phyloP scores from a whole-genome alignment of 2,113 vertebrate species.

The Sula dactylatra region DNA sequence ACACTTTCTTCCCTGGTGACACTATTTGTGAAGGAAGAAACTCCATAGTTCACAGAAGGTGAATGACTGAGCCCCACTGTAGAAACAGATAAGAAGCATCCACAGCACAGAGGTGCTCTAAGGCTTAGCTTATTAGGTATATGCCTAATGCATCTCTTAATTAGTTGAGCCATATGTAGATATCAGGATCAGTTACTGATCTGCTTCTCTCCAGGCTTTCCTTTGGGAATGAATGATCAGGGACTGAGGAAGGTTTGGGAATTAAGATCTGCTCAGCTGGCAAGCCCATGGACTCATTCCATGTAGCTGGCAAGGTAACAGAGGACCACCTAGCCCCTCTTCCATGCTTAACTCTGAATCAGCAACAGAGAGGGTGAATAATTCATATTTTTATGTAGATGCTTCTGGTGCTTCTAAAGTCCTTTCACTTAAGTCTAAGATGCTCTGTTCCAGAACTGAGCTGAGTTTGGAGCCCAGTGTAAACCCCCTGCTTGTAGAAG shows the following conservation, averaged over 20 bases:
- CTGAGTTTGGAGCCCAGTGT: neutral
- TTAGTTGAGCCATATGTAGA: neutral
- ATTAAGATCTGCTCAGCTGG: neutral
- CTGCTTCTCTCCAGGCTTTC: neutral
- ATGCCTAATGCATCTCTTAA: neutral
- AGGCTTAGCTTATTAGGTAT: neutral
- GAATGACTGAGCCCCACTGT: neutral
- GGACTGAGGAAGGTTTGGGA: neutral
- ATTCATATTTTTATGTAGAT: neutral
- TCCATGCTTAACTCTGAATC: neutral
- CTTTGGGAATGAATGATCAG: neutral
- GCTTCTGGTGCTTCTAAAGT: neutral
- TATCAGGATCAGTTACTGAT: neutral
- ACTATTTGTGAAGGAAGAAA: neutral
- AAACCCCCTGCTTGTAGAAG: neutral
- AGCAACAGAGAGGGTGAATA: neutral
- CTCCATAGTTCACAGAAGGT: neutral
- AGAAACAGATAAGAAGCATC: neutral
- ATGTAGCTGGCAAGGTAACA: neutral
- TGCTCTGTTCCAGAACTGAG: neutral
- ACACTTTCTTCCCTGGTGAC: slow-evolving; percentile 9
- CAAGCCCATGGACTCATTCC: neutral
- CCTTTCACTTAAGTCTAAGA: neutral
- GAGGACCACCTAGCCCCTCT: neutral
- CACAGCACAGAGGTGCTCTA: neutral